Evolutionary conservation across 92 coral and sea anemone genomes (phyloP).

Genomic region (Parazoanthus swiftii): DNA sequence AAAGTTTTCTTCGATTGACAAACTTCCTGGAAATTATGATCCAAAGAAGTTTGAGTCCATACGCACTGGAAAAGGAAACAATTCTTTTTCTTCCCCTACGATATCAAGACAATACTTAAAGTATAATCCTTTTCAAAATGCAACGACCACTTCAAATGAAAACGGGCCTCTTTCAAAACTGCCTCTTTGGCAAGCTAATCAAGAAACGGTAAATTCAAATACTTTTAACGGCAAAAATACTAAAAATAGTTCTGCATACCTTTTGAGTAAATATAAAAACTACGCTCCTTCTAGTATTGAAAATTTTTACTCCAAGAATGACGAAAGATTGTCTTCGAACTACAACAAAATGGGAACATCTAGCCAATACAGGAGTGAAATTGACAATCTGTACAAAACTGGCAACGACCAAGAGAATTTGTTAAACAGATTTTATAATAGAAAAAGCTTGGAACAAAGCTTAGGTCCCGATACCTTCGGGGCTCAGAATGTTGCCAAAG

Average conservation of each 20-base stretch:
- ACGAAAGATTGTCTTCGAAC: neutral
- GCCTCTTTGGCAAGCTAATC: neutral
- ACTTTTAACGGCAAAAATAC: neutral
- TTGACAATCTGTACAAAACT: neutral
- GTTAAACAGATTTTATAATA: neutral
- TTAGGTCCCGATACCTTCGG: neutral
- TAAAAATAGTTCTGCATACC: neutral
- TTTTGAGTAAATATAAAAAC: neutral
- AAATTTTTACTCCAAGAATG: neutral
- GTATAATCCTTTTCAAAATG: neutral
- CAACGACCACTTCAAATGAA: neutral
- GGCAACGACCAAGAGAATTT: neutral
- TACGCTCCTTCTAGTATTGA: neutral
- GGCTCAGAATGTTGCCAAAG: neutral
- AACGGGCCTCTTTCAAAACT: neutral
- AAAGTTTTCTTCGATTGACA: constrained; percentile 34
- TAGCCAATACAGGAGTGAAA: neutral
- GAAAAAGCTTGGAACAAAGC: neutral
- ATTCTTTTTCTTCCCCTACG: neutral
- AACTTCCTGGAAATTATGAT: neutral
- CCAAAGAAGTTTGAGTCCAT: neutral
- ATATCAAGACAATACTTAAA: neutral
- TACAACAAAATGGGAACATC: neutral
- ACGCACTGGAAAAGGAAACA: neutral
- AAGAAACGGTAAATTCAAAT: neutral